Evolutionary conservation across 2,113 vertebrate species (phyloP), one percentile per base, ranked within the genome.

Genomic region (Gallinago media): DNA sequence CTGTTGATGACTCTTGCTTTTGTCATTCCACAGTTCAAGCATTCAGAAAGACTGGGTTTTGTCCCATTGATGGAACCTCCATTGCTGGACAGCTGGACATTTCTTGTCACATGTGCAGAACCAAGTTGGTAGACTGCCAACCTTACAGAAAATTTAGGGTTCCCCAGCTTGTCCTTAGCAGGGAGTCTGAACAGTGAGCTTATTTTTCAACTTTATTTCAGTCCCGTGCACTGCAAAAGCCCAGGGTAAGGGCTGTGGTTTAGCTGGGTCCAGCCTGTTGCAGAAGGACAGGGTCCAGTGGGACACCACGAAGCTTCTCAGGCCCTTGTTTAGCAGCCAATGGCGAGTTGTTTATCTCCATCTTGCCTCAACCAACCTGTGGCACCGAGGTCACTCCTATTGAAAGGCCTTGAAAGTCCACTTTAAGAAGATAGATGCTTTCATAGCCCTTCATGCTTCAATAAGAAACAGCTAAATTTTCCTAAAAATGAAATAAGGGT

Each of bases 121-220:
- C 11, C 44, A 34, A 10, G 16, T n/a, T 38, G 46, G 12, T 31
- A 4, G 32, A 38, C 26, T 44, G 40, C 36, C 31, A 66, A 0
- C 20, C 36, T 77, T 32, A 11, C 15, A 52, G 12, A 5, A 38
- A 34, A 34, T 31, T 8, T 22, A 47, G 21, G 14, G 7, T 46
- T 79, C 32, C 31, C 7, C 11, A 17, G 46, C 17, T 26, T 17
- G 7, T 16, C 54, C 21, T 76, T 52, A 9, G 20, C 15, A 2
- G 4, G 3, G 3, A 27, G 5, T n/a, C 26, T 32, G 61, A 25
- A 12, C 1, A 0, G 8, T n/a, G 7, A 54, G 16, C 10, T 23
- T 6, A 4, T 25, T 32, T 42, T 71, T 21, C 32, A 8, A 7
- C 7, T 10, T 15, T 44, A 4, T 34, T 75, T 47, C 14, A 23